phyloP scores from a whole-genome alignment of 2,113 vertebrate genomes.

The Burhinus oedicnemus region DNA sequence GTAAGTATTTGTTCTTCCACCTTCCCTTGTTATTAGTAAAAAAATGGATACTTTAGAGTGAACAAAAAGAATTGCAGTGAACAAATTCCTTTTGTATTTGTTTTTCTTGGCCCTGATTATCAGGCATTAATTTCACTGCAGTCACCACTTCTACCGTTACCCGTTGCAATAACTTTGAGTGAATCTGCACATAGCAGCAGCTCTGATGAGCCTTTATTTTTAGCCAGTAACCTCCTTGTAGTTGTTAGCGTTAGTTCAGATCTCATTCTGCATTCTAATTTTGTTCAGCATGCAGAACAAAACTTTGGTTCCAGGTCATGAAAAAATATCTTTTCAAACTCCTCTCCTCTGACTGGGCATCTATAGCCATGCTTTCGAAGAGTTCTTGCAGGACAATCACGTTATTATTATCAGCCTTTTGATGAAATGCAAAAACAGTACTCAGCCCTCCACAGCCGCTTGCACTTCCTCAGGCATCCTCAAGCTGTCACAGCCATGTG shows the following conservation, averaged over 20 bases:
- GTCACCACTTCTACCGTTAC: background rate
- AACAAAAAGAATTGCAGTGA: background rate
- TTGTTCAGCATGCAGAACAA: background rate
- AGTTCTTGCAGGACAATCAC: background rate
- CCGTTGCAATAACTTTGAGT: background rate
- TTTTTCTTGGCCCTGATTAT: background rate
- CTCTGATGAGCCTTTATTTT: background rate
- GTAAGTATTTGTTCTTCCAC: background rate
- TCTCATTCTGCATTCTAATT: background rate
- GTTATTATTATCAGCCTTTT: background rate
- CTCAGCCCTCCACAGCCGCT: background rate
- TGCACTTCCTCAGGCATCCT: background rate
- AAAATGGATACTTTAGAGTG: background rate
- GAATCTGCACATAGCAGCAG: background rate
- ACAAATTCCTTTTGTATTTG: background rate
- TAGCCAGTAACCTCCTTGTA: background rate
- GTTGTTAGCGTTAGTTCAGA: background rate
- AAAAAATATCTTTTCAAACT: background rate
- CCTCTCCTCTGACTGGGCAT: background rate
- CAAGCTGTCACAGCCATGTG: background rate
- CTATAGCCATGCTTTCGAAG: background rate
- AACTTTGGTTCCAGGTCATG: background rate
- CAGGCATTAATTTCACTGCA: background rate
- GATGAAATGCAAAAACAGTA: background rate
- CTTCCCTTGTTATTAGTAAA: background rate